Conservation (phyloP, 2,113 vertebrate genomes). For the Sorex fumeus region DNA sequence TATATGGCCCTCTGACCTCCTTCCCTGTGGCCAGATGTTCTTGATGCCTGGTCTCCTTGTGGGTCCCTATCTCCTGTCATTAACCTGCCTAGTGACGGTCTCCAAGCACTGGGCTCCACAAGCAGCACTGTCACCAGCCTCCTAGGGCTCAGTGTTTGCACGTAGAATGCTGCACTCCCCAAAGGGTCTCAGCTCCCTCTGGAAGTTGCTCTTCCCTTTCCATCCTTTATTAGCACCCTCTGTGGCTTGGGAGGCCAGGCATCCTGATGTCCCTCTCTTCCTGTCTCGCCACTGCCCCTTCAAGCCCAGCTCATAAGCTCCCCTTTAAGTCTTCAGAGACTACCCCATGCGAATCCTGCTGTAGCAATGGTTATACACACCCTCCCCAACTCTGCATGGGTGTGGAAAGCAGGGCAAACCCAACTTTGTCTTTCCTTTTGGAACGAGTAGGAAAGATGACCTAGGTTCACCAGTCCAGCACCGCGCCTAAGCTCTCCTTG, state of each 20-base stretch:
- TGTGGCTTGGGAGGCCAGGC: not conserved
- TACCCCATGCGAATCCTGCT: not conserved
- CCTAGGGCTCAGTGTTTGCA: too few relatives aligned
- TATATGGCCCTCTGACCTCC: not conserved
- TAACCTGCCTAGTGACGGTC: not conserved
- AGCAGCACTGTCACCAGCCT: not conserved
- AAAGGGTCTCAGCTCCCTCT: not conserved
- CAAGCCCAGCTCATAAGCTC: not conserved
- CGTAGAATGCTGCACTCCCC: too few relatives aligned
- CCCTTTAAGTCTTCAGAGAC: not conserved
- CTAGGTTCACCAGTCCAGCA: not conserved
- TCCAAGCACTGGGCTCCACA: not conserved
- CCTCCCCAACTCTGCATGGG: fast-evolving
- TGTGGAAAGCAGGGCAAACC: not conserved
- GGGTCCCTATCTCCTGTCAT: not conserved
- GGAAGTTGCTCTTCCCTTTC: not conserved
- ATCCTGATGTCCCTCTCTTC: not conserved
- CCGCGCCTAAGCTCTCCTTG: not conserved
- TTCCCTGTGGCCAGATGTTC: not conserved
- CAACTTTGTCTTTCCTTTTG: not conserved
- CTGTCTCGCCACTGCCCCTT: not conserved
- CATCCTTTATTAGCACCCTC: not conserved
- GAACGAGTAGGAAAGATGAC: not conserved
- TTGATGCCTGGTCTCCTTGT: not conserved
- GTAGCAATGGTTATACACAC: too few relatives aligned